These are phyloP conservation scores for Taphrorychus bicolor DNA, from an alignment of 2,888 invertebrate species.

Conservation along the genomic window DNA sequence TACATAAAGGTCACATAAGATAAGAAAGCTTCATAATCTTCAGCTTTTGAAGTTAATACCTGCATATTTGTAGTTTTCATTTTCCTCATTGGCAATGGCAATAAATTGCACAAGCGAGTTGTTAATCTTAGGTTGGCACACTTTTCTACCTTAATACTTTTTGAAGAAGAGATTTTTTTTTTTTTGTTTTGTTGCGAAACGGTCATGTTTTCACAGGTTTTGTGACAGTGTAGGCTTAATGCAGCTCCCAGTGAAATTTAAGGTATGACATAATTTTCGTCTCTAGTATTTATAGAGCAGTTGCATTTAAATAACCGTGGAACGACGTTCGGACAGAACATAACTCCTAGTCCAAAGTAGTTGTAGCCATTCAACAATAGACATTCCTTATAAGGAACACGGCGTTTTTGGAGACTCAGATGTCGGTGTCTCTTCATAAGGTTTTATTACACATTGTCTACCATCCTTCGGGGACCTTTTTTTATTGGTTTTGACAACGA, in stretches of 20 bases:
- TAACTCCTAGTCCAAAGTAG: constrained; percentile 32
- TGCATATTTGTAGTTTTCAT: background rate
- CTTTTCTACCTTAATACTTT: background rate
- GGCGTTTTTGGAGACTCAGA: constrained; percentile 32
- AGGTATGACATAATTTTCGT: constrained; percentile 12
- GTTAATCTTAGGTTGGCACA: background rate
- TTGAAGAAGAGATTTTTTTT: background rate
- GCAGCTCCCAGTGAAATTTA: constrained; percentile 11
- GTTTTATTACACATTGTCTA: constrained; percentile 39
- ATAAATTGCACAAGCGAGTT: background rate
- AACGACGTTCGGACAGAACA: constrained; percentile 20
- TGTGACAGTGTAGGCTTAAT: background rate
- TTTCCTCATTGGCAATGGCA: background rate
- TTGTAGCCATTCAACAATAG: constrained; percentile 37
- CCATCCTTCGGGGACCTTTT: constrained; percentile 32
- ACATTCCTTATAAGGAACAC: constrained; percentile 37
- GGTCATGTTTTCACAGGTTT: background rate
- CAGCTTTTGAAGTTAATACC: no score
- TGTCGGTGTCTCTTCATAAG: constrained; percentile 37
- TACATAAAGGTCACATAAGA: background rate
- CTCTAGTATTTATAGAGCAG: constrained; percentile 28
- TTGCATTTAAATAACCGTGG: constrained; percentile 21
- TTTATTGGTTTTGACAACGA: constrained; percentile 37
- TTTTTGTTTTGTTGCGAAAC: background rate
- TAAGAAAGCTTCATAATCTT: background rate